Percentiles rank a stretch among this genome's conserved stretches.
Evolutionary conservation across 64 coral and sea anemone genomes (phyloP).

Genomic region (Trachythela sp.): DNA sequence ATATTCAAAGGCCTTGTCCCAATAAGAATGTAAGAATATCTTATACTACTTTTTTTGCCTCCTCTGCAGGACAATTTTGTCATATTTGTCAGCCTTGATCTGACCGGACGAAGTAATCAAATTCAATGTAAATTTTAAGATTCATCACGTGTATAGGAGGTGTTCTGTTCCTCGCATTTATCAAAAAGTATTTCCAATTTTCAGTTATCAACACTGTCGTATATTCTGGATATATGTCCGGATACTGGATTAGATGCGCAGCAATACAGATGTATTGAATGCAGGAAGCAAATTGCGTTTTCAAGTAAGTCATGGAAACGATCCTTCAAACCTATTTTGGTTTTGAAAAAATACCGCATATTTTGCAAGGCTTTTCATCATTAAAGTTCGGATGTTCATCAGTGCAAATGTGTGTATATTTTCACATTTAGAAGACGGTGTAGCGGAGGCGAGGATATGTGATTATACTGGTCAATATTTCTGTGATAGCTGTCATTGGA

Average conservation of each 20-base stretch:
- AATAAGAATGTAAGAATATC: conserved; percentile 58
- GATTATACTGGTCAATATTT: conserved; percentile 91
- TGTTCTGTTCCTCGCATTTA: background rate
- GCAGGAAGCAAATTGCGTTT: conserved; percentile 74
- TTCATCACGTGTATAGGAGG: background rate
- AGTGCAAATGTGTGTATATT: background rate
- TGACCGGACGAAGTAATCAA: too few relatives aligned
- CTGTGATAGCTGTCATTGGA: conserved; percentile 95
- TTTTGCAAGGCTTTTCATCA: background rate
- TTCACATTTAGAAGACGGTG: conserved; percentile 44
- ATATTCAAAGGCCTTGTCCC: conserved; percentile 90
- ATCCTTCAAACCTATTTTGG: background rate
- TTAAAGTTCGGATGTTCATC: too few relatives aligned
- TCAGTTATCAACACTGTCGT: conserved; percentile 59
- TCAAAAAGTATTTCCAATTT: background rate
- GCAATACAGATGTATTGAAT: conserved; percentile 90
- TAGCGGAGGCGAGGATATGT: conserved; percentile 76
- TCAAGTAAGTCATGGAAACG: conserved; percentile 48
- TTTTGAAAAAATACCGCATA: background rate
- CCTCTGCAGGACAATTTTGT: too few relatives aligned
- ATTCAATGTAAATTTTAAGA: background rate
- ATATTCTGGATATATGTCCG: conserved; percentile 76
- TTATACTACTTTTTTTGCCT: too few relatives aligned
- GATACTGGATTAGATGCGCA: conserved; percentile 75
- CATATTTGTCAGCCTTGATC: too few relatives aligned